Conservation (phyloP, 2,797 vertebrate genomes). For the Crax fasciolata region DNA sequence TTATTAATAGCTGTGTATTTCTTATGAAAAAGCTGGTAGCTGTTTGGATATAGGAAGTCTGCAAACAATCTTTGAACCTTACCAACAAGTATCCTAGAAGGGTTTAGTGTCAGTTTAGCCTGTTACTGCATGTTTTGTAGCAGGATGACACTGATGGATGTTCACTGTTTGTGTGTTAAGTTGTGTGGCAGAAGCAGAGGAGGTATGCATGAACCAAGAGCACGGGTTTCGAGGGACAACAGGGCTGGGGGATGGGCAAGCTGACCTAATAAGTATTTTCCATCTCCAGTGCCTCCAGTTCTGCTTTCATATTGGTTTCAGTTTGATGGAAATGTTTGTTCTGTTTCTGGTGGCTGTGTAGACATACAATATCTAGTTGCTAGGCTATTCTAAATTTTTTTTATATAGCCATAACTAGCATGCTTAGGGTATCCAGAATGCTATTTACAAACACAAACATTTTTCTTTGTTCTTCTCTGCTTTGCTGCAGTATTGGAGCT, state of each 20-base stretch:
- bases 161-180: background rate
- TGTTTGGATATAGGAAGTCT: background rate
- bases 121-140: background rate
- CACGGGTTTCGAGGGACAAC: background rate
- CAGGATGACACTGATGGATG: background rate
- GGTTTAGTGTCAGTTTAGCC: background rate
- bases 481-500: constrained; percentile 9
- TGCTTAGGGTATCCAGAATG: background rate
- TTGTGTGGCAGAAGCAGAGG: background rate
- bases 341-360: background rate
- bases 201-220: background rate
- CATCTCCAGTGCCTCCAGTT: background rate
- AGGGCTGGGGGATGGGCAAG: background rate
- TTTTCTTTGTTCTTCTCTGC: constrained; percentile 61
- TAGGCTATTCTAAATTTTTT: background rate
- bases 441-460: constrained; percentile 17
- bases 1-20: background rate
- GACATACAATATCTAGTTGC: background rate
- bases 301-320: constrained; percentile 7
- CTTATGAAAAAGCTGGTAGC: background rate
- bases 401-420: background rate
- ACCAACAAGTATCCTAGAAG: background rate
- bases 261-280: background rate
- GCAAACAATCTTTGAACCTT: background rate
- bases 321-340: background rate